These are phyloP conservation scores for Manis javanica DNA, from an alignment of 2,797 vertebrate genomes.

Conservation along the genomic window DNA sequence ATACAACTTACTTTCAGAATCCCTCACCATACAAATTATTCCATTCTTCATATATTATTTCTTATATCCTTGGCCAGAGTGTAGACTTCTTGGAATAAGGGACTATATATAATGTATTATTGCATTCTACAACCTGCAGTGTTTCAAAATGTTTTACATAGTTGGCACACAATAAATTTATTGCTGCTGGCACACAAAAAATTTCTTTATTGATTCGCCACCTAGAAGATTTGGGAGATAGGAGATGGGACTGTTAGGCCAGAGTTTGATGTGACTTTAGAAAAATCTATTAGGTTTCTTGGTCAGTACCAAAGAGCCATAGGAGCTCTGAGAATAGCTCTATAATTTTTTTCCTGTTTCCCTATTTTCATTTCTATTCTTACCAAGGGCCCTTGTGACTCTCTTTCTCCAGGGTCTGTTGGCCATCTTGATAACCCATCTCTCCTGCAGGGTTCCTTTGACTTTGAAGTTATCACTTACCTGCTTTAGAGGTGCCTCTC, in stretches of 20 bases:
- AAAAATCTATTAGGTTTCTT: slow-evolving; percentile 38
- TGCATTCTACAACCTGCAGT: neutral
- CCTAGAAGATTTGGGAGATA: neutral
- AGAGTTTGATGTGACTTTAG: slow-evolving; percentile 10
- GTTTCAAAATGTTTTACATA: neutral
- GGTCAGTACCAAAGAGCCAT: neutral
- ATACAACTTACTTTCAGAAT: neutral
- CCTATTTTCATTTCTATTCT: neutral
- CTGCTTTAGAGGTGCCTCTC: neutral
- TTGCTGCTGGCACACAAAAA: neutral
- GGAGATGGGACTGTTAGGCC: neutral
- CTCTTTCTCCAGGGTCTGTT: neutral
- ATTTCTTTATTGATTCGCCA: neutral
- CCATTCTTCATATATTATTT: neutral
- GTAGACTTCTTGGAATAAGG: neutral
- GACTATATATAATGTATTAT: neutral
- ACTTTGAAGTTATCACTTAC: neutral
- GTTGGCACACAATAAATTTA: neutral
- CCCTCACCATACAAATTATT: neutral
- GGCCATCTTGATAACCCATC: neutral
- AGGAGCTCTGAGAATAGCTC: neutral
- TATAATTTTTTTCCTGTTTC: neutral
- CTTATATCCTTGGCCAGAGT: neutral
- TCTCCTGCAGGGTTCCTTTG: neutral
- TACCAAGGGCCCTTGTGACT: neutral